phyloP scores from a whole-genome alignment of 2,797 vertebrate genomes.

The Ataeniobius toweri region DNA sequence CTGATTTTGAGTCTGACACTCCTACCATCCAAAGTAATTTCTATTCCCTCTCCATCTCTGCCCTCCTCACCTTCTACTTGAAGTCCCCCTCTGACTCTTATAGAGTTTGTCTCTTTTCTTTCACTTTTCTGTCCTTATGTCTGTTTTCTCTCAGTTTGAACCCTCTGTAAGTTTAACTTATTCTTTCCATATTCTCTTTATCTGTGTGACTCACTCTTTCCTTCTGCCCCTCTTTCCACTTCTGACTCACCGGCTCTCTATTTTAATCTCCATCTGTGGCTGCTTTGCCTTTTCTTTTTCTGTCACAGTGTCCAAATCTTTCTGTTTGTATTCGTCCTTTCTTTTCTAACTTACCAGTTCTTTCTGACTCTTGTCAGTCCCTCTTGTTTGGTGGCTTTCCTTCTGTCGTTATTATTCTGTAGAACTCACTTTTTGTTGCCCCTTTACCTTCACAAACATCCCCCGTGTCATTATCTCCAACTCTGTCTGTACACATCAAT shows the following conservation, averaged over 20 bases:
- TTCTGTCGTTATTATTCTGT: constrained; percentile 1
- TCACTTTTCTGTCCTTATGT: constrained; percentile 9
- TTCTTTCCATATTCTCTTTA: constrained; percentile 35
- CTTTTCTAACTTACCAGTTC: not conserved
- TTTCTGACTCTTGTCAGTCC: constrained; percentile 10
- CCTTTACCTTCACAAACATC: constrained; percentile 15
- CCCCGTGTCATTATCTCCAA: constrained; percentile 5
- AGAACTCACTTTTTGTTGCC: constrained; percentile 7
- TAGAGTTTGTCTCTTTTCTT: not conserved
- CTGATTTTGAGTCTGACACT: not conserved
- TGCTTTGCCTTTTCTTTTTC: constrained; percentile 41
- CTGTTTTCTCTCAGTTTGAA: constrained; percentile 15
- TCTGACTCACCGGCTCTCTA: constrained; percentile 65
- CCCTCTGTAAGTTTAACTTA: constrained; percentile 23
- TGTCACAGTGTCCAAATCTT: constrained; percentile 37
- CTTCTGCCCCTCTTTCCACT: constrained; percentile 50
- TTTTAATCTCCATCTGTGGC: constrained; percentile 61
- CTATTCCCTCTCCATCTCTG: not conserved
- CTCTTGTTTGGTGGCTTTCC: not conserved
- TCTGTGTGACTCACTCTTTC: constrained; percentile 68
- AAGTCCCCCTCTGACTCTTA: not conserved
- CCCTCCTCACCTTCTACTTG: constrained; percentile 1
- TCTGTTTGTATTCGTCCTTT: constrained; percentile 25
- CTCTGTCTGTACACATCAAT: constrained; percentile 11
- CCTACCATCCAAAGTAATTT: not conserved